These are phyloP conservation scores for Raphicerus campestris DNA, from an alignment of 2,113 vertebrate species.

Conservation along the genomic window DNA sequence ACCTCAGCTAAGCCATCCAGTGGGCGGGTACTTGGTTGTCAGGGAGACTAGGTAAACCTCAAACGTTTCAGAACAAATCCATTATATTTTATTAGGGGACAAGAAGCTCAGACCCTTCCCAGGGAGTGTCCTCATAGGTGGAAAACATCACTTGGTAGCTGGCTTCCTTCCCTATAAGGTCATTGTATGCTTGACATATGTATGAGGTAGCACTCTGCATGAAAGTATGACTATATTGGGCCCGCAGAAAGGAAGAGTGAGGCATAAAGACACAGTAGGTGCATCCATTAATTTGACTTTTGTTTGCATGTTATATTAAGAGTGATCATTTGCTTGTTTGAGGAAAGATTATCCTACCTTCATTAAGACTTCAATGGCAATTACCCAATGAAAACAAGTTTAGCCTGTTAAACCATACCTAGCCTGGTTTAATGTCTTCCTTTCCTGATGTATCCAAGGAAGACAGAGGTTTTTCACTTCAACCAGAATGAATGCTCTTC, in stretches of 20 bases:
- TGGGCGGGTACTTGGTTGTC: neutral
- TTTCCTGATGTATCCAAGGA: neutral
- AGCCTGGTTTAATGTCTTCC: neutral
- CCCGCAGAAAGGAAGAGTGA: neutral
- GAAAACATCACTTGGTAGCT: neutral
- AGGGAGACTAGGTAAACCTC: neutral
- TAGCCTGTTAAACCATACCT: neutral
- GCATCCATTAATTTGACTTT: neutral
- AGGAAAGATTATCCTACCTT: conserved; percentile 14
- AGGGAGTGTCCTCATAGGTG: neutral
- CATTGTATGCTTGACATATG: neutral
- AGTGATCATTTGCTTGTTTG: neutral
- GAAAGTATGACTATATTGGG: neutral
- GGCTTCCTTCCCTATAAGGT: neutral
- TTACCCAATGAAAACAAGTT: conserved; percentile 46
- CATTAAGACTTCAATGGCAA: conserved; percentile 14
- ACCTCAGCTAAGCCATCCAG: neutral
- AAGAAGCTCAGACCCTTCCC: neutral
- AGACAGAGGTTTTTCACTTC: neutral
- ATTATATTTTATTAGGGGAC: neutral
- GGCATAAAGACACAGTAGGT: neutral
- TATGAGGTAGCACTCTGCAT: neutral
- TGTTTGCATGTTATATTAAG: neutral
- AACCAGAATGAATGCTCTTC: neutral
- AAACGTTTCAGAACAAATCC: neutral